A percentile compares a stretch with the other conserved stretches of the same genome.
phyloP scores from a whole-genome alignment of 2,797 vertebrate genomes.

The Malacoraja senta region DNA sequence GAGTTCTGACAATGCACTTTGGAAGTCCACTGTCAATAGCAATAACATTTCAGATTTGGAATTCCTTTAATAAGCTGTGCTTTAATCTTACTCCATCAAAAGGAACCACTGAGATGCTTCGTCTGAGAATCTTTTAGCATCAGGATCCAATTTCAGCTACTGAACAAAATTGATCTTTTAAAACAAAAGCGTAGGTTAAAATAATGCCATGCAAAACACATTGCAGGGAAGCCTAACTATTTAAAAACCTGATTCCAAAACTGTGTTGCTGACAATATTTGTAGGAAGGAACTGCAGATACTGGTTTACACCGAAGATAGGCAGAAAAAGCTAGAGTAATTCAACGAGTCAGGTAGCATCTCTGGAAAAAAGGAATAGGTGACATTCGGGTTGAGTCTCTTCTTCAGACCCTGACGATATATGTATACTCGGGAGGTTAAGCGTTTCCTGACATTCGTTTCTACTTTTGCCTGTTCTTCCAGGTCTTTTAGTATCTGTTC shows the following conservation, averaged over 20 bases:
- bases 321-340: too few relatives aligned
- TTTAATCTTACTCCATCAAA: background rate
- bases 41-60: background rate
- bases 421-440: background rate
- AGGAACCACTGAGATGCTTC: background rate
- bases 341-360: too few relatives aligned
- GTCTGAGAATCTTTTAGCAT: background rate
- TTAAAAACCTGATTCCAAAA: background rate
- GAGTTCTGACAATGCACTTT: constrained; percentile 16
- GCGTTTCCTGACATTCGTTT: background rate
- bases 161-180: constrained; percentile 1
- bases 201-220: background rate
- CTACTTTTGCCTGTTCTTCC: background rate
- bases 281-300: too few relatives aligned
- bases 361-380: too few relatives aligned
- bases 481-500: background rate
- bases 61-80: background rate
- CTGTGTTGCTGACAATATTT: background rate
- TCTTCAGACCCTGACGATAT: background rate
- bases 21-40: background rate
- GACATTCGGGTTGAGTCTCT: too few relatives aligned
- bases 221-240: background rate
- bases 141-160: background rate
- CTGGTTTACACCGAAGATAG: too few relatives aligned
- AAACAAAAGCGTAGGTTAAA: background rate